Evolutionary conservation across 1,140 invertebrate genomes (phyloP), one percentile per base, ranked within the genome.

Genomic region (Drosophila elegans): DNA sequence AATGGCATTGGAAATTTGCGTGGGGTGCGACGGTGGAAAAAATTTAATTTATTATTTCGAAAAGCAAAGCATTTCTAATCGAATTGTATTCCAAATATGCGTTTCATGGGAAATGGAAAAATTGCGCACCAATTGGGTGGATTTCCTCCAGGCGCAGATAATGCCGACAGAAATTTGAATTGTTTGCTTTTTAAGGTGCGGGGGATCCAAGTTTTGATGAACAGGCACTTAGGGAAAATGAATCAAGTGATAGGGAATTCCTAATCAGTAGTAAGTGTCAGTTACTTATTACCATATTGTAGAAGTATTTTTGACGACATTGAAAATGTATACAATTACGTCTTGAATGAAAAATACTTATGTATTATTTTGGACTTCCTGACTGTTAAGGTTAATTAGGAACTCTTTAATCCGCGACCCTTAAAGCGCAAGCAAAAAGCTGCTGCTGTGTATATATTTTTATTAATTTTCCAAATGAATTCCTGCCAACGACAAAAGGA

Each of bases 391-490:
- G 27, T 52, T 39, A 52, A 71, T 38, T 51, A n/a, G 38, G n/a
- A 45, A 27, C 67, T 48, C 69, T 73, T 73, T 45, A 74, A 73
- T 44, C 36, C 41, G 13, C 16, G 29, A 41, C 53, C 48, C 46
- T 74, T 67, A 67, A 75, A 76, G 48, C 38, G 9, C 61, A 62
- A 27, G 55, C 69, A 73, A 55, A 41, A 39, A 45, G 7, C 29
- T 34, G 25, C 67, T 42, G 36, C 38, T 55, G 44, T 56, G 48
- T 62, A 62, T 83, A 76, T 84, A 84, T 77, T 85, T 85, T 88
- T 88, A 79, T 89, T 80, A 83, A 90, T 90, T 90, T 90, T 90
- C 86, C 82, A 90, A 90, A 90, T 90, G 86, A 90, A 72, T 90
- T 90, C 72, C 68, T 80, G 60, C 60, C 86, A 85, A 83, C 71